Conservation (phyloP, 2,113 vertebrate species). For the Motacilla tschutschensis region DNA sequence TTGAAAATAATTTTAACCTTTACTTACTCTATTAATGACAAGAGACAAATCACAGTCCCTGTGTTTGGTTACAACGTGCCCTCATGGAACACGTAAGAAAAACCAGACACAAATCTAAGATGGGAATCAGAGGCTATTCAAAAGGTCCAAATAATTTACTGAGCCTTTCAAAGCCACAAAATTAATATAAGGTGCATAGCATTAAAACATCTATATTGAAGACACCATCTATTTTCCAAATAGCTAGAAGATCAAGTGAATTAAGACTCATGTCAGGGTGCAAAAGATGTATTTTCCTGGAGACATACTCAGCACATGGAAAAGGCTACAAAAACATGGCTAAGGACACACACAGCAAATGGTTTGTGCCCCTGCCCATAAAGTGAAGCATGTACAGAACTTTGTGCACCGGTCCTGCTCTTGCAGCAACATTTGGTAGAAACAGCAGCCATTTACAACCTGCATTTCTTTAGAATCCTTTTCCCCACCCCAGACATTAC, state of each 20-base stretch:
- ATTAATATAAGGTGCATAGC: neutral
- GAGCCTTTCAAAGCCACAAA: neutral
- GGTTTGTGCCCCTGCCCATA: neutral
- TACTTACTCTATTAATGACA: neutral
- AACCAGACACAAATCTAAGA: neutral
- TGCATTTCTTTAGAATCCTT: neutral
- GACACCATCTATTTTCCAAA: neutral
- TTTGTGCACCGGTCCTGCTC: neutral
- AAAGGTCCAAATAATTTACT: neutral
- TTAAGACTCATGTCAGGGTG: neutral
- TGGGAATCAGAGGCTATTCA: neutral
- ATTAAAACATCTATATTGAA: neutral
- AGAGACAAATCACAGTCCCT: neutral
- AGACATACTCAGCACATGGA: neutral
- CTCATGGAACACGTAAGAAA: neutral
- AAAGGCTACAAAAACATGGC: neutral
- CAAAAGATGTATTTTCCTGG: neutral
- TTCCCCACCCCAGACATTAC: neutral
- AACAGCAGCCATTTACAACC: neutral
- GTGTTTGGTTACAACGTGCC: neutral
- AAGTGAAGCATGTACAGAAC: neutral
- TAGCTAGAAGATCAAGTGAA: neutral
- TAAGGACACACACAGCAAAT: neutral
- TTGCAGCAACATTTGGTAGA: neutral
- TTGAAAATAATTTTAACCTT: neutral